Evolutionary conservation across 2,113 vertebrate species (phyloP).

Genomic region (Phaethornis superciliosus): DNA sequence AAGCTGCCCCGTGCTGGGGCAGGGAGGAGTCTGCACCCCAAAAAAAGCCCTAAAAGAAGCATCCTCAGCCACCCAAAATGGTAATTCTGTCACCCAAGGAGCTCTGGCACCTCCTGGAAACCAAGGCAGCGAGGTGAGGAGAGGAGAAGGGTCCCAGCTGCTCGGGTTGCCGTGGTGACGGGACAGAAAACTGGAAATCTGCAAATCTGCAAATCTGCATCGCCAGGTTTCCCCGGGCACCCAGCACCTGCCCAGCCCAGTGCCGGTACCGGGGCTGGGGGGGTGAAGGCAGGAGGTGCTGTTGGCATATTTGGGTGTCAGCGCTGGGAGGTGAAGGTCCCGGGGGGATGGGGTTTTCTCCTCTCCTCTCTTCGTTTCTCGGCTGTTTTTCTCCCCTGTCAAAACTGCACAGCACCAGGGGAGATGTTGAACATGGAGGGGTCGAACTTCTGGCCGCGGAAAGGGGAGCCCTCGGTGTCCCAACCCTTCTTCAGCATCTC

Average conservation of each 20-base stretch:
- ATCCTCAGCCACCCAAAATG: not conserved
- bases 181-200: not conserved
- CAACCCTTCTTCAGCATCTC: constrained; percentile 99
- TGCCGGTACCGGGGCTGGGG: no score
- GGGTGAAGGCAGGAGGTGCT: not conserved
- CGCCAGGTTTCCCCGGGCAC: not conserved
- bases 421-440: constrained; percentile 97
- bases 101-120: not conserved
- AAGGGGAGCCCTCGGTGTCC: constrained; percentile 95
- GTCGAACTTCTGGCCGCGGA: constrained; percentile 94
- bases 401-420: constrained; percentile 93
- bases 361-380: not conserved
- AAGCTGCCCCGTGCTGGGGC: not conserved
- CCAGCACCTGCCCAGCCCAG: no score
- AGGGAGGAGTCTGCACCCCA: not conserved
- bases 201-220: not conserved
- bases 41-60: not conserved
- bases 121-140: not conserved
- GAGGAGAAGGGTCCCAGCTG: not conserved
- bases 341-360: not conserved
- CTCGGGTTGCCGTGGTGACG: not conserved
- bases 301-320: not conserved
- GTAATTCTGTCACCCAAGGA: not conserved
- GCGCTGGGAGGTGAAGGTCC: not conserved
- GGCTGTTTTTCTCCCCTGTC: constrained; percentile 32